Evolutionary conservation across 2,113 vertebrate species (phyloP), one percentile per base, ranked within the genome.

Genomic region (Probosciger aterrimus): DNA sequence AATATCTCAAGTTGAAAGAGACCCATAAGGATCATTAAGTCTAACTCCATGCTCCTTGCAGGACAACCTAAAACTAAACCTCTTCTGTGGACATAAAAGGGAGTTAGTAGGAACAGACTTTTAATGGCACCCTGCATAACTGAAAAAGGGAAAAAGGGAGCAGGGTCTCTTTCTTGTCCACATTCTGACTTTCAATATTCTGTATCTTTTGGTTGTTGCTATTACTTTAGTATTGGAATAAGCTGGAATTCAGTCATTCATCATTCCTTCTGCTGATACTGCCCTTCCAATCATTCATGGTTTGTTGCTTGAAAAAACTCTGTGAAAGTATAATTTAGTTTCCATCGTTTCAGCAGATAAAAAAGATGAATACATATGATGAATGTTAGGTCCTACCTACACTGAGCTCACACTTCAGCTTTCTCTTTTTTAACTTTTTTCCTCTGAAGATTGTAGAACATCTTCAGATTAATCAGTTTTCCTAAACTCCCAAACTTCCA

Each of bases 241-340:
- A 70, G 2, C 5, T 77, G 33, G 7, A 69, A 59, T 74, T 49
- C 47, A 73, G 19, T 28, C 0, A 69, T n/a, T 37, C 5, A 8
- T 57, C 19, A 49, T 39, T 17, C 63, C 3, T 79, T 79, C 18
- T 91, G 8, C 46, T 71, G 33, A n/a, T 86, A 28, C 1, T 47
- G 22, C 7, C 7, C 76, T 10, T 49, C 25, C 10, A 50, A 20
- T 19, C 0, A 60, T 80, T 49, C 2, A 3, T 7, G 53, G 3
- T 24, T 77, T 46, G 9, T 59, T 43, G 2, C 28, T 84, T 76
- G 18, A 67, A 75, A 82, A 47, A 60, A 9, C 3, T 31, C 11
- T 64, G 9, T 49, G 75, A 60, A 88, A 65, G 2, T 49, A 31
- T 53, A 41, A 53, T 64, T 82, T 76, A 43, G 3, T 76, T 88